Percentiles rank a stretch among this genome's conserved stretches.
phyloP scores from a whole-genome alignment of 2,888 invertebrate species.

The Nemapogon koenigi region DNA sequence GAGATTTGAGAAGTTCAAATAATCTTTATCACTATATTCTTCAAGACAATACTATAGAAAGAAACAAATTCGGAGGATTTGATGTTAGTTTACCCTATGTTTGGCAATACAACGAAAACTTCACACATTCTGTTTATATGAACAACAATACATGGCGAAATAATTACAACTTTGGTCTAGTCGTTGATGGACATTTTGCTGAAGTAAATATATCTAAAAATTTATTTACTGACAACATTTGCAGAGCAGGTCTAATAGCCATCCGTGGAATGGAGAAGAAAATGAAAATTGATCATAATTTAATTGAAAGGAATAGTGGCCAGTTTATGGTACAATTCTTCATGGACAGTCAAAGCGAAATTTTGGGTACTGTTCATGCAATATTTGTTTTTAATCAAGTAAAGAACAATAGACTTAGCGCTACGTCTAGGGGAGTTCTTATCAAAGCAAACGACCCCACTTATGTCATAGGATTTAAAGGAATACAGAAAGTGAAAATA shows the following conservation, averaged over 20 bases:
- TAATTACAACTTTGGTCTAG: slow-evolving; percentile 84
- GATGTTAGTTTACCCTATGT: slow-evolving; percentile 91
- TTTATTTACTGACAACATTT: slow-evolving; percentile 83
- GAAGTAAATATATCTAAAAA: slow-evolving; percentile 87
- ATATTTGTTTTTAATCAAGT: slow-evolving; percentile 80
- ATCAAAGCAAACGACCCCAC: slow-evolving; percentile 66
- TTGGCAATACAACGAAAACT: slow-evolving; percentile 94
- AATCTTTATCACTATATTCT: slow-evolving; percentile 96
- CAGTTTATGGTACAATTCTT: slow-evolving; percentile 85
- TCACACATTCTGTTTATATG: slow-evolving; percentile 88
- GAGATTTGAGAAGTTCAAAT: slow-evolving; percentile 93
- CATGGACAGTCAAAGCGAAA: slow-evolving; percentile 92
- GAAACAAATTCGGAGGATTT: slow-evolving; percentile 87
- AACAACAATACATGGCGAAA: slow-evolving; percentile 86
- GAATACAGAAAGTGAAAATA: slow-evolving; percentile 92
- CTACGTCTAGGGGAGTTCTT: slow-evolving; percentile 36
- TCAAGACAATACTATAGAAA: slow-evolving; percentile 84
- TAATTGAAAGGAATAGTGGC: slow-evolving; percentile 80
- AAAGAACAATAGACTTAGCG: slow-evolving; percentile 67
- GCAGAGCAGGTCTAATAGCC: slow-evolving; percentile 79
- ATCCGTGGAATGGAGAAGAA: slow-evolving; percentile 97
- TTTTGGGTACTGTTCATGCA: slow-evolving; percentile 84
- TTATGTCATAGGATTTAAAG: slow-evolving; percentile 89
- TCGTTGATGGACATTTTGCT: slow-evolving; percentile 93
- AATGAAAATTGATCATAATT: slow-evolving; percentile 81